Evolutionary conservation across 2,113 vertebrate genomes (phyloP).

Genomic region (Arenaria interpres): DNA sequence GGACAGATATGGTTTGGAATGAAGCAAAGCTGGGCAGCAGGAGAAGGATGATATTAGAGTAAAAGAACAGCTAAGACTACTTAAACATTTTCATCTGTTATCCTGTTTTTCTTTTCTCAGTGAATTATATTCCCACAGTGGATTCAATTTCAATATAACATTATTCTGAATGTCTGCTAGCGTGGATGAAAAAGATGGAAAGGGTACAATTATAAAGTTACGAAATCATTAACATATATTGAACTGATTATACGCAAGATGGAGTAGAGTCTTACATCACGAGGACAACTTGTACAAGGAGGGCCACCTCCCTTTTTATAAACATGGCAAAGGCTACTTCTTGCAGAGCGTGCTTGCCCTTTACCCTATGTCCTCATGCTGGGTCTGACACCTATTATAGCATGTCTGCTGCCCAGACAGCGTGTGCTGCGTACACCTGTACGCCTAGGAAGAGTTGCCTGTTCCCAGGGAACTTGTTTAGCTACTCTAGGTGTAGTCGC

Average conservation of each 20-base stretch:
- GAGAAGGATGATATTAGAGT: neutral
- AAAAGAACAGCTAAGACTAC: neutral
- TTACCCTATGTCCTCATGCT: neutral
- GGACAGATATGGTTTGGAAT: neutral
- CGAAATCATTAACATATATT: neutral
- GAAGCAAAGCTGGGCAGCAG: neutral
- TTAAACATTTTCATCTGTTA: constrained; percentile 23
- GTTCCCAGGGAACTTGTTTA: neutral
- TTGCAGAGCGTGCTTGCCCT: neutral
- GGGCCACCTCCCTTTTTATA: neutral
- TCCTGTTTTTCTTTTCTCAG: neutral
- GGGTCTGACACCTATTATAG: neutral
- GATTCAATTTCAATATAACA: neutral
- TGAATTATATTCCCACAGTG: neutral
- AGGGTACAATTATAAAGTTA: neutral
- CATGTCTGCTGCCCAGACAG: neutral
- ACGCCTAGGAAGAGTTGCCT: rapidly evolving
- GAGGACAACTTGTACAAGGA: neutral
- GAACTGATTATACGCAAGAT: neutral
- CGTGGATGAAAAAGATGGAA: neutral
- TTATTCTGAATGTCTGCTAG: neutral
- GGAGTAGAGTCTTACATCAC: neutral
- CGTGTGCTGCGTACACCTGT: neutral
- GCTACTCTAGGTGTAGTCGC: neutral
- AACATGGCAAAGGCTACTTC: neutral